Conservation (phyloP, 1,140 invertebrate genomes). For the Drosophila ohnishii region DNA sequence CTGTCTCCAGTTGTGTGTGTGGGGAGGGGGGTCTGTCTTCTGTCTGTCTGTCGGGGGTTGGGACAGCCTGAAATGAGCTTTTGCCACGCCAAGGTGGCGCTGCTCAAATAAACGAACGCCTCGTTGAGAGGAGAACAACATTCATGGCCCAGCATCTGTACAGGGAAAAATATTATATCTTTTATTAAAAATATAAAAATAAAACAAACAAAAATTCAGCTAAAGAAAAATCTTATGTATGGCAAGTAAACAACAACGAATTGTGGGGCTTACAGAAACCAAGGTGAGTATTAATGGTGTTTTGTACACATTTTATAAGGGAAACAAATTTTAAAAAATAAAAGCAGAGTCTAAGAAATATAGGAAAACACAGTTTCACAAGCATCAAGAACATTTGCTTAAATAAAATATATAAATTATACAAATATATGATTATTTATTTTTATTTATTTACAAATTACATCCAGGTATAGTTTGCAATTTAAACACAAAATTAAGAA, state of each 20-base stretch:
- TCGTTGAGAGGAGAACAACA: constrained; percentile 52
- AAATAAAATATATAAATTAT: too few species aligned
- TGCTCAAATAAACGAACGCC: constrained; percentile 79
- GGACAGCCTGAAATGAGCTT: constrained; percentile 66
- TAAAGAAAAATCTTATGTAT: neutral
- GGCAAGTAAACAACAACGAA: neutral
- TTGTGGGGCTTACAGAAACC: neutral
- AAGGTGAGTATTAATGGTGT: neutral
- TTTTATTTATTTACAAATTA: too few species aligned
- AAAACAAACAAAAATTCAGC: neutral
- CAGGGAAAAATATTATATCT: neutral
- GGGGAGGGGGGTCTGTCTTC: neutral
- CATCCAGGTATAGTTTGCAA: neutral
- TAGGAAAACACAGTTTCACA: too few species aligned
- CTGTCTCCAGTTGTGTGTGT: neutral
- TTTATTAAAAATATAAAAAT: neutral
- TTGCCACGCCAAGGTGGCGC: constrained; percentile 75
- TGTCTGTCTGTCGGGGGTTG: neutral
- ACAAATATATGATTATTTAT: too few species aligned
- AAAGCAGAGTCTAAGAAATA: too few species aligned
- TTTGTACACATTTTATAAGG: too few species aligned
- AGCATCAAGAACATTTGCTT: too few species aligned
- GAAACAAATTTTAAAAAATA: too few species aligned
- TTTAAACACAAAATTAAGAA: neutral
- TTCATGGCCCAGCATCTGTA: constrained; percentile 5